These are phyloP conservation scores for Nothocercus julius DNA, from an alignment of 2,113 vertebrate genomes.

Conservation along the genomic window DNA sequence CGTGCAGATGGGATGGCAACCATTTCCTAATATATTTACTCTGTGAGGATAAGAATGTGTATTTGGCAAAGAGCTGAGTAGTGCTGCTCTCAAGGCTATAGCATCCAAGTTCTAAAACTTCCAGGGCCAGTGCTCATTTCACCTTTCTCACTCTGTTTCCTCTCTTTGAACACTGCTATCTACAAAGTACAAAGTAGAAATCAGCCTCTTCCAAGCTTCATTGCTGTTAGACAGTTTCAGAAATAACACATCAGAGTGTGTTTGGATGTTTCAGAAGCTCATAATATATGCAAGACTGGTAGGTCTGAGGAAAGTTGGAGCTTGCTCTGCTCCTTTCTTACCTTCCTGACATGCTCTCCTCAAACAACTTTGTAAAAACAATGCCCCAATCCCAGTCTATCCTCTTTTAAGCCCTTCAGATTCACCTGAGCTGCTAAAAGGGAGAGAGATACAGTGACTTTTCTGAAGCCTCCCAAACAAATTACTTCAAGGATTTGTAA, in stretches of 20 bases:
- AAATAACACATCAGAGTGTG: background rate
- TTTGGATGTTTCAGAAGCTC: background rate
- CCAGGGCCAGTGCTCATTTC: background rate
- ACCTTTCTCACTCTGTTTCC: background rate
- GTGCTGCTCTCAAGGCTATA: background rate
- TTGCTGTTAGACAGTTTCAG: background rate
- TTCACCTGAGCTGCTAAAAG: background rate
- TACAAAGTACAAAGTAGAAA: background rate
- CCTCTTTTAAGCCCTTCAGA: background rate
- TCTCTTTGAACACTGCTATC: background rate
- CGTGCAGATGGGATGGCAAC: background rate
- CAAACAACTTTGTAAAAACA: background rate
- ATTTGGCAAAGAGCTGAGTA: background rate
- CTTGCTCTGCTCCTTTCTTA: background rate
- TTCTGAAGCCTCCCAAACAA: background rate
- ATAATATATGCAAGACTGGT: background rate
- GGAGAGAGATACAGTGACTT: background rate
- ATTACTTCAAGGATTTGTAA: background rate
- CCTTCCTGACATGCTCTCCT: background rate
- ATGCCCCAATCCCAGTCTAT: background rate
- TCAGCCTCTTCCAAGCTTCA: background rate
- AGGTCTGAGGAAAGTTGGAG: background rate
- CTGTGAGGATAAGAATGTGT: background rate
- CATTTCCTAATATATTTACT: background rate
- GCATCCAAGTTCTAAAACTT: background rate